These are phyloP conservation scores for Styela clava DNA, from an alignment of 23 tunicate species.

Conservation along the genomic window DNA sequence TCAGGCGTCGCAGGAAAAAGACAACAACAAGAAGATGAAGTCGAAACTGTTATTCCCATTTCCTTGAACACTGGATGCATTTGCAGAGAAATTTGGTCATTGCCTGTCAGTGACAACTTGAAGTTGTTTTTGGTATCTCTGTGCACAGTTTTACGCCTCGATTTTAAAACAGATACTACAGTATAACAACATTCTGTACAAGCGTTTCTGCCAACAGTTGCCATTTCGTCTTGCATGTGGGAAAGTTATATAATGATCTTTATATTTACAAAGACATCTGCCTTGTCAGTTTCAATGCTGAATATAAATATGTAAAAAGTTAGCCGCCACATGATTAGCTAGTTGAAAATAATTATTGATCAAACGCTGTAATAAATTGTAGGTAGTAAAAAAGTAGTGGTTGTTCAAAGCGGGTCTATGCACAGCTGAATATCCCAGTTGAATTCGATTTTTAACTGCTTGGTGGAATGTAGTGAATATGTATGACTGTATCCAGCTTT, in stretches of 20 bases:
- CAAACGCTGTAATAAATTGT: too few relatives aligned
- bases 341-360: too few relatives aligned
- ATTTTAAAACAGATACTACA: neutral
- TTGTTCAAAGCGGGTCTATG: neutral
- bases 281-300: neutral
- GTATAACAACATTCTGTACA: too few relatives aligned
- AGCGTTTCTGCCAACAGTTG: neutral
- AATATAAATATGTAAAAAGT: too few relatives aligned
- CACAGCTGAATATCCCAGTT: neutral
- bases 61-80: neutral
- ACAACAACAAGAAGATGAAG: constrained; percentile 41
- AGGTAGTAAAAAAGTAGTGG: neutral
- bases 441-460: neutral
- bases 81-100: neutral
- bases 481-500: too few relatives aligned
- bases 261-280: neutral
- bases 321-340: too few relatives aligned
- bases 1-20: constrained; percentile 45
- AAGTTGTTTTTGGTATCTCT: neutral
- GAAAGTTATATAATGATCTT: neutral
- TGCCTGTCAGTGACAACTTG: neutral
- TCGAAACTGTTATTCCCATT: too few relatives aligned
- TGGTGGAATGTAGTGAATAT: neutral
- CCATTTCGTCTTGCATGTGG: neutral
- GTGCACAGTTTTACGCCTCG: neutral